Evolutionary conservation across 2,888 invertebrate genomes (phyloP).

Genomic region (Argyresthia goedartella): DNA sequence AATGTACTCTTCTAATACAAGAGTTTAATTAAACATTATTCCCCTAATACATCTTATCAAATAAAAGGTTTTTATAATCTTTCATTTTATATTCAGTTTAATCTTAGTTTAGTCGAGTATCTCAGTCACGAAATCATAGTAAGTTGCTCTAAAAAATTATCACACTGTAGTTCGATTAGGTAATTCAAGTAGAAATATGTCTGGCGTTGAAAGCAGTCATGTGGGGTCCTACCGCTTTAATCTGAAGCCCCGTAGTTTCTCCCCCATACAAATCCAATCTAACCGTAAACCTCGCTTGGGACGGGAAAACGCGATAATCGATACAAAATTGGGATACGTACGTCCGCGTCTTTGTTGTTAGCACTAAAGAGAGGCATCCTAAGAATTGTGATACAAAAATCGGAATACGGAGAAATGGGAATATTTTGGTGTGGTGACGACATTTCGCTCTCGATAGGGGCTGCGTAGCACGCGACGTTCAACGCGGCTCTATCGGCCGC

Average conservation of each 20-base stretch:
- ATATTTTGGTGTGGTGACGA: slow-evolving; percentile 25
- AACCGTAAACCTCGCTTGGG: background rate
- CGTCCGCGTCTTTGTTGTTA: background rate
- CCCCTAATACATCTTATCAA: too few species aligned
- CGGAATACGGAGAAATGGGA: slow-evolving; percentile 36
- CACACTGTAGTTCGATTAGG: too few species aligned
- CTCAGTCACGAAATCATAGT: too few species aligned
- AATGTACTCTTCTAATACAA: too few species aligned
- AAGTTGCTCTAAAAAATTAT: too few species aligned
- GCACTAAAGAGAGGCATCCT: background rate
- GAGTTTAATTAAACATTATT: too few species aligned
- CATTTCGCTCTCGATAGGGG: background rate
- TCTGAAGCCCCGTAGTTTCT: slow-evolving; percentile 7
- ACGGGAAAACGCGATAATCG: background rate
- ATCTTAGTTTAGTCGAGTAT: too few species aligned
- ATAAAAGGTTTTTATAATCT: too few species aligned
- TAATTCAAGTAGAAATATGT: too few species aligned
- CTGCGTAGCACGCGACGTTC: background rate
- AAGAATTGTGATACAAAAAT: background rate
- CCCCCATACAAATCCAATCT: slow-evolving; percentile 9
- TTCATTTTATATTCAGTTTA: too few species aligned
- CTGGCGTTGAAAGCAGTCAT: background rate
- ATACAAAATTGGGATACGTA: background rate
- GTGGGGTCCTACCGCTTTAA: slow-evolving; percentile 6
- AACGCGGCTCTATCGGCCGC: background rate